These are phyloP conservation scores for Macrosoma leucophasiata DNA, from an alignment of 2,888 invertebrate genomes.

Conservation along the genomic window DNA sequence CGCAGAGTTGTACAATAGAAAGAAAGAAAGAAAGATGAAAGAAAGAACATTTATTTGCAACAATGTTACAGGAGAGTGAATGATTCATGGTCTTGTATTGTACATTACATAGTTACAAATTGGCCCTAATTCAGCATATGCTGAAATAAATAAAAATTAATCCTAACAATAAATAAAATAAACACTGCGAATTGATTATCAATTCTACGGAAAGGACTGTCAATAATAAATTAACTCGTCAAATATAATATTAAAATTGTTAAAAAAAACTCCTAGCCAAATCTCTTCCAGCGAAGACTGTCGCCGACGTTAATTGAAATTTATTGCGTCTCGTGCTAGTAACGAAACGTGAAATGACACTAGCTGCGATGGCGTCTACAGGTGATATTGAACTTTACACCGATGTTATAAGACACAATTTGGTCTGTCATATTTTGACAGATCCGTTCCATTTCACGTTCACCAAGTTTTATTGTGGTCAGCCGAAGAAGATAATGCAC, in stretches of 20 bases:
- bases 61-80: too few relatives aligned
- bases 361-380: slow-evolving; percentile 25
- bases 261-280: slow-evolving; percentile 45
- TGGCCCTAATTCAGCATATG: background rate
- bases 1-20: too few relatives aligned
- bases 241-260: slow-evolving; percentile 18
- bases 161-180: background rate
- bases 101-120: background rate
- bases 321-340: slow-evolving; percentile 59
- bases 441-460: slow-evolving; percentile 37
- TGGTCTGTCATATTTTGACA: slow-evolving; percentile 26
- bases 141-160: background rate
- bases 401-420: slow-evolving; percentile 28
- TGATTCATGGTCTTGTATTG: too few relatives aligned
- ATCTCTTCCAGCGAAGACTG: slow-evolving; percentile 54
- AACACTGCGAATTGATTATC: background rate
- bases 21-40: too few relatives aligned
- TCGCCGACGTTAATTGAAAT: slow-evolving; percentile 70
- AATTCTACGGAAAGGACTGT: background rate
- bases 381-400: slow-evolving; percentile 34
- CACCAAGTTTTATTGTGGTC: slow-evolving; percentile 50
- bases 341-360: slow-evolving; percentile 49
- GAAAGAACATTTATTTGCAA: too few relatives aligned
- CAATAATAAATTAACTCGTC: background rate
- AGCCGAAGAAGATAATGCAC: slow-evolving; percentile 69